Conservation (phyloP, 2,113 vertebrate species). For the Helogale parvula region DNA sequence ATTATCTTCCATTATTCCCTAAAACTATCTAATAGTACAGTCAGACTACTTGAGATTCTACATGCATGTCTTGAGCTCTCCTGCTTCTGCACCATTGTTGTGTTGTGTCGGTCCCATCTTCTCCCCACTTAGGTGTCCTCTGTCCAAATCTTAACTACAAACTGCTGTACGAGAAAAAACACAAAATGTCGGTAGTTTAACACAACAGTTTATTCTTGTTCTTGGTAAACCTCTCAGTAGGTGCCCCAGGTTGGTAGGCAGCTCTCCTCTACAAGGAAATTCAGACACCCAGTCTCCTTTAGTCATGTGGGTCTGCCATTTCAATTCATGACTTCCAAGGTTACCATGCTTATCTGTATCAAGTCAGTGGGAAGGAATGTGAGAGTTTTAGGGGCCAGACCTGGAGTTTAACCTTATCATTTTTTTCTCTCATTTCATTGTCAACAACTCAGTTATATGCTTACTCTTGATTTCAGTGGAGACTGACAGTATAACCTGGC, state of each 20-base stretch:
- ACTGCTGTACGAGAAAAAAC: not conserved
- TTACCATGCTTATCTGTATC: not conserved
- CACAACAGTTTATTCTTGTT: not conserved
- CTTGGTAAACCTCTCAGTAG: not conserved
- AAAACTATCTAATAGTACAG: not conserved
- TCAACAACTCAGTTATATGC: not conserved
- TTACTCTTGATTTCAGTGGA: not conserved
- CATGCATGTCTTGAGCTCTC: accelerated
- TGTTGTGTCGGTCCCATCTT: too few relatives aligned
- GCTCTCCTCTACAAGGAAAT: not conserved
- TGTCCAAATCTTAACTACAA: not conserved
- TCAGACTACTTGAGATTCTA: too few relatives aligned
- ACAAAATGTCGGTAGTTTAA: not conserved
- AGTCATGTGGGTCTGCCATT: not conserved
- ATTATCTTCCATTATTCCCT: not conserved
- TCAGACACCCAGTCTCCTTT: not conserved
- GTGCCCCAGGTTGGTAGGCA: not conserved
- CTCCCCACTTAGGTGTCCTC: not conserved
- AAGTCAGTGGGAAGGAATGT: not conserved
- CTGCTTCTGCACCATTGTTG: not conserved
- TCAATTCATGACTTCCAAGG: not conserved
- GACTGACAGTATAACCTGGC: not conserved
- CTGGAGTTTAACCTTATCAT: not conserved
- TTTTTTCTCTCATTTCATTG: not conserved
- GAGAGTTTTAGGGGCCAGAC: not conserved